Base-by-base conservation (phyloP, 2,888 invertebrate species). In the Melieria crassipennis region DNA sequence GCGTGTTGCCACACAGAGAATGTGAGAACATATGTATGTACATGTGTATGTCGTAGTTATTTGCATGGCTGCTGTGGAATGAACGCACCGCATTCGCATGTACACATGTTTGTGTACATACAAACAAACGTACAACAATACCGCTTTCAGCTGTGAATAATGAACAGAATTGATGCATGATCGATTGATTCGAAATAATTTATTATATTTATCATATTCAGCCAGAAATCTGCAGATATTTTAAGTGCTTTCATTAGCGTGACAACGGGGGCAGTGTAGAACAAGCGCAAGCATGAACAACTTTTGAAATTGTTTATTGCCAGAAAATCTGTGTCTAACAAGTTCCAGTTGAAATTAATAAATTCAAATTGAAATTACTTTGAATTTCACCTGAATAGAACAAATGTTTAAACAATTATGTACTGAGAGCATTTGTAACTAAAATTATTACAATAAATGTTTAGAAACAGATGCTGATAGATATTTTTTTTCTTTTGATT, bases 161-260 rank as follows among this genome's bases (percentile, higher is more conserved):
- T 52, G n/a, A 52, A 52, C 52, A 13, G 7, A 55, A 13, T 67
- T 67, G 67, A 67, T 67, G 67, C 60, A 58, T 48, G 69, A 69
- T 69, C 50, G 69, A 69, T 69, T 69, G 69, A 69, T 69, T 56
- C 57, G 63, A 45, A 13, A 58, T 57, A 9, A 69, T 69, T 69
- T 46, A 64, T 64, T 69, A 48, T 64, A n/a, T 57, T 30, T 30
- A 30, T 30, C 30, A 30, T 30, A 30, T 30, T 64, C 43, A 52
- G 52, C 6, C 11, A 52, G 6, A 52, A n/a, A 7, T 52, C 4
- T 13, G 52, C 11, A 50, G 13, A 52, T 52, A 52, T 52, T 52
- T 52, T 1, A 52, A 46, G 52, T 13, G 10, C 48, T 57, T 50
- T 42, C 50, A 63, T 63, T 46, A 63, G 47, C 56, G 64, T 30